Evolutionary conservation across 2,888 invertebrate genomes (phyloP).

Genomic region (Hydropsyche betteni): DNA sequence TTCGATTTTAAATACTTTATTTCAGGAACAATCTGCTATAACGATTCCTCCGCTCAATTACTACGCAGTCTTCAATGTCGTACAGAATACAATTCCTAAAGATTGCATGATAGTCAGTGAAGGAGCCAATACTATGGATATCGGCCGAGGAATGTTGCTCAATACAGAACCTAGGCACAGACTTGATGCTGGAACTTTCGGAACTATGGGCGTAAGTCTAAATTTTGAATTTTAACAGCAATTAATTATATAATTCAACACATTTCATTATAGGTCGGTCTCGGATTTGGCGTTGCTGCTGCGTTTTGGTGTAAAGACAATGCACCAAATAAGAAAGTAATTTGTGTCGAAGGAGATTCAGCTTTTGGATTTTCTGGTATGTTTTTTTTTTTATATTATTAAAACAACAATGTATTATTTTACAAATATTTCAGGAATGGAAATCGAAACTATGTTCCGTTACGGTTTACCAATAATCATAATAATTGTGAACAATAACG

Average conservation of each 20-base stretch:
- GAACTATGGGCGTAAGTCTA: constrained; percentile 88
- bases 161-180: constrained; percentile 87
- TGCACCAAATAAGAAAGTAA: constrained; percentile 81
- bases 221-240: background rate
- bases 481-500: constrained; percentile 94
- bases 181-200: constrained; percentile 95
- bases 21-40: constrained; percentile 69
- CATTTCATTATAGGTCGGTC: constrained; percentile 70
- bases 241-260: constrained; percentile 21
- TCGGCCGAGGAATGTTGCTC: constrained; percentile 88
- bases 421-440: constrained; percentile 75
- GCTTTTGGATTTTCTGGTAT: constrained; percentile 97
- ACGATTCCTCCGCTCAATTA: constrained; percentile 86
- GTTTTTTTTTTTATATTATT: constrained; percentile 52
- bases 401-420: no score
- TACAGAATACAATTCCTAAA: constrained; percentile 78
- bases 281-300: constrained; percentile 91
- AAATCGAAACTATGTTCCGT: constrained; percentile 94
- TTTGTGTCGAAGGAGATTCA: constrained; percentile 96
- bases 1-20: constrained; percentile 57
- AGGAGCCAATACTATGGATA: constrained; percentile 99
- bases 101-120: constrained; percentile 94
- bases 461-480: constrained; percentile 92
- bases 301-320: constrained; percentile 88
- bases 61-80: constrained; percentile 88